Percentiles rank a stretch among this genome's conserved stretches.
phyloP scores from a whole-genome alignment of 64 coral and sea anemone species.

The Cladopsammia gracilis region DNA sequence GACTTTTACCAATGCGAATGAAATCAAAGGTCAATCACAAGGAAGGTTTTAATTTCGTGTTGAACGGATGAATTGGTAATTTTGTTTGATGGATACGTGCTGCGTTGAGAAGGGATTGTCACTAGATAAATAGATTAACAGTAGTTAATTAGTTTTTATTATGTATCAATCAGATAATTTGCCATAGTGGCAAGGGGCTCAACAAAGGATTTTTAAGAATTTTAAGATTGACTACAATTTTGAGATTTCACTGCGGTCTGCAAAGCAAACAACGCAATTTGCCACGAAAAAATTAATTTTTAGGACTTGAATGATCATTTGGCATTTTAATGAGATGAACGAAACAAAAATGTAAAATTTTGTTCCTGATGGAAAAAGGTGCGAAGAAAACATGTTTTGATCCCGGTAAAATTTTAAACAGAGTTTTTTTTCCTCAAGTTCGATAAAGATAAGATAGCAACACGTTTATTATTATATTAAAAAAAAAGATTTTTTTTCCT shows the following conservation, averaged over 20 bases:
- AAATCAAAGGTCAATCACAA: slow-evolving; percentile 51
- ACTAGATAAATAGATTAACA: slow-evolving; percentile 73
- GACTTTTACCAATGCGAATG: slow-evolving; percentile 59
- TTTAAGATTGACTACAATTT: slow-evolving; percentile 29
- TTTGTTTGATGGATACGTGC: slow-evolving; percentile 27
- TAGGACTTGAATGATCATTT: neutral
- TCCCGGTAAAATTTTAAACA: neutral
- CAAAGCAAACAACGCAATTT: slow-evolving; percentile 51
- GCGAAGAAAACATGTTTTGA: neutral
- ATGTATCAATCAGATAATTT: slow-evolving; percentile 59
- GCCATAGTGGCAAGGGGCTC: slow-evolving; percentile 35
- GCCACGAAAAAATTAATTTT: slow-evolving; percentile 25
- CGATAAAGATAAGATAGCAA: neutral
- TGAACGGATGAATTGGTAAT: slow-evolving; percentile 26
- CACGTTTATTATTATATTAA: neutral
- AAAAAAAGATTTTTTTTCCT: neutral
- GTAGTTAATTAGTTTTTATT: slow-evolving; percentile 48
- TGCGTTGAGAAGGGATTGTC: slow-evolving; percentile 44
- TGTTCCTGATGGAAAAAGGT: neutral
- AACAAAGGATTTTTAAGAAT: slow-evolving; percentile 59
- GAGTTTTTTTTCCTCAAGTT: neutral
- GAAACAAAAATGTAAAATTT: neutral
- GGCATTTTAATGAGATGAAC: neutral
- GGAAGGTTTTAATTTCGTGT: slow-evolving; percentile 50
- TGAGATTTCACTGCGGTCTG: slow-evolving; percentile 25